Conservation (phyloP, 1,140 invertebrate species). For the Drosophila guanche region DNA sequence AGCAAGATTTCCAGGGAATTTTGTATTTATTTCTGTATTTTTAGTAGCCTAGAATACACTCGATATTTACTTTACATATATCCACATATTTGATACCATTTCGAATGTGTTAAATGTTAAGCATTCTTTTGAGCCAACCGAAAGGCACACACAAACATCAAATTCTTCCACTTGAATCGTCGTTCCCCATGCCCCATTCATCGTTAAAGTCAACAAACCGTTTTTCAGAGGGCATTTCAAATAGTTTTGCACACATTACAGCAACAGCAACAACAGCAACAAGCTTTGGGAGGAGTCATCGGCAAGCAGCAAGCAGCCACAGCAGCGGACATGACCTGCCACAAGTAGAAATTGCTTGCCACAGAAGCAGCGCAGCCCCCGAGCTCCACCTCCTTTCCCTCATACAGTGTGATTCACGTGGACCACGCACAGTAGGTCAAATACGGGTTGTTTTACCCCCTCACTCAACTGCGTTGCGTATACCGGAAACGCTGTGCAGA, state of each 20-base stretch:
- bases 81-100: too few relatives aligned
- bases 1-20: too few relatives aligned
- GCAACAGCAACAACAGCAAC: conserved; percentile 11
- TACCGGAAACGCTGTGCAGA: conserved; percentile 55
- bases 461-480: conserved; percentile 44
- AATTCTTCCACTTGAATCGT: conserved; percentile 28
- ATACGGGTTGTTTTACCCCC: conserved; percentile 41
- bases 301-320: background rate
- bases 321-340: conserved; percentile 59
- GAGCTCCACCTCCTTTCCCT: background rate
- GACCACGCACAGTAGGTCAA: conserved; percentile 60
- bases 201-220: conserved; percentile 21
- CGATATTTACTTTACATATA: too few relatives aligned
- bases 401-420: conserved; percentile 22
- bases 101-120: too few relatives aligned
- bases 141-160: too few relatives aligned
- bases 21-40: too few relatives aligned
- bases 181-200: conserved; percentile 2
- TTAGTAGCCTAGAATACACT: too few relatives aligned
- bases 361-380: conserved; percentile 3
- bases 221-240: conserved; percentile 30
- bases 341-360: conserved; percentile 60
- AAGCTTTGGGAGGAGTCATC: conserved; percentile 24
- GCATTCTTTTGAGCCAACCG: too few relatives aligned
- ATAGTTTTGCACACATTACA: conserved; percentile 24